Base-by-base conservation (phyloP, 2,113 vertebrate species). In the Cranoglanis bouderius region DNA sequence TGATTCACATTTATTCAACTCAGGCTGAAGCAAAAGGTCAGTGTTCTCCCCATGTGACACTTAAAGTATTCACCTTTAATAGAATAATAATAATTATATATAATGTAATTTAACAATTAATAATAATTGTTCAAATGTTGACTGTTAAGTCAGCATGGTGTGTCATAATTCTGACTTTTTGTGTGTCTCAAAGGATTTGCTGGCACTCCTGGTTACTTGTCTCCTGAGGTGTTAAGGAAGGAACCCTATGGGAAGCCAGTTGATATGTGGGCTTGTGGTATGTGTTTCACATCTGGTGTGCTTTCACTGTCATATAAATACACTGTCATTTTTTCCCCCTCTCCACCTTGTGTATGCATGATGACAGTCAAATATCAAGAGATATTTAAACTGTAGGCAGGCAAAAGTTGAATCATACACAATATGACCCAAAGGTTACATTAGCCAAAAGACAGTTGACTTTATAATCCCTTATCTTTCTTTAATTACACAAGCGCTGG, bases 251-350 rank as follows among this genome's bases (percentile, higher is more conserved):
- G 98, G 81, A 99, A 99, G 90, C 98, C 98, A 12, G 98, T 99
- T 93, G 98, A 99, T 91, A 99, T 99, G 98, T 99, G 98, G 98
- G 98, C 98, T 18, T 99, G 98, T 77, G 98, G 98, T 99, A 96
- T 96, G 97, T 72, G 70, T 29, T 2, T 14, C 40, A 87, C 26
- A 43, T 53, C 24, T 29, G 14, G 1, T 72, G 29, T 70, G 7
- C 3, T 35, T 21, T 59, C 32, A 26, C 3, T 29, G 24, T 43
- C 29, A 70, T 32, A 51, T 51, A 35, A 32, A 65, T 51, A 26
- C 1, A 32, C 2, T 46, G 14, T 29, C 4, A 6, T 46, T 26
- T 26, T 40, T 2, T 12, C 24, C 19, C 26, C 5, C 46, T 51
- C 24, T 78, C 43, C 49, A 32, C n/a, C 40, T 43, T 29, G 21